Evolutionary conservation across 1,140 invertebrate genomes (phyloP).

Genomic region (Cyclina sinensis): DNA sequence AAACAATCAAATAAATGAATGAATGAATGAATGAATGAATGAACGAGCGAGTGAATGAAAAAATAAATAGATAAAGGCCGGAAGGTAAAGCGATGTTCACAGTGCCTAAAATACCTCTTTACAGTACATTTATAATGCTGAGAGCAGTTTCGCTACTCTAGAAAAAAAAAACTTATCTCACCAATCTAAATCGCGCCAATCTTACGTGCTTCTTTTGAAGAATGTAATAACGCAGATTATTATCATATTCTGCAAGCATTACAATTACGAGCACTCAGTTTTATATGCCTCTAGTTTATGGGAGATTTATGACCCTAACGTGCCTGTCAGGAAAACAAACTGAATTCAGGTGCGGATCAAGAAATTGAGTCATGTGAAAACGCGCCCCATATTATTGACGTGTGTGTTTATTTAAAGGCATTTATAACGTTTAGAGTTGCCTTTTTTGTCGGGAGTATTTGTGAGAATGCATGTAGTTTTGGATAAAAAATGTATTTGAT

Average conservation of each 20-base stretch:
- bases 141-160: not conserved
- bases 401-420: too few relatives aligned
- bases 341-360: not conserved
- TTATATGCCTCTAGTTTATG: conserved; percentile 44
- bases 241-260: conserved; percentile 9
- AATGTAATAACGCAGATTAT: conserved; percentile 31
- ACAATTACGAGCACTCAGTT: conserved; percentile 42
- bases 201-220: not conserved
- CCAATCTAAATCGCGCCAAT: conserved; percentile 7
- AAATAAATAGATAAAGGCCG: too few relatives aligned
- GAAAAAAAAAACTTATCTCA: not conserved
- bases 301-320: conserved; percentile 20
- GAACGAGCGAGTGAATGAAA: too few relatives aligned
- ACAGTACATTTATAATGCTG: not conserved
- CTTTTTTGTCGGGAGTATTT: too few relatives aligned
- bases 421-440: too few relatives aligned
- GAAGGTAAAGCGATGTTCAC: too few relatives aligned
- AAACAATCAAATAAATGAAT: too few relatives aligned
- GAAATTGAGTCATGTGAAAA: too few relatives aligned
- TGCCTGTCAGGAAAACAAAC: conserved; percentile 7
- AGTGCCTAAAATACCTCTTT: not conserved
- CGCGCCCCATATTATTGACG: too few relatives aligned
- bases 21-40: too few relatives aligned
- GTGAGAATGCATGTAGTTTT: too few relatives aligned
- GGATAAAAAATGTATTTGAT: too few relatives aligned